A percentile compares a stretch with the other conserved stretches of the same genome.
Conservation (phyloP, 2,113 vertebrate genomes). For the Hyperoodon ampullatus region DNA sequence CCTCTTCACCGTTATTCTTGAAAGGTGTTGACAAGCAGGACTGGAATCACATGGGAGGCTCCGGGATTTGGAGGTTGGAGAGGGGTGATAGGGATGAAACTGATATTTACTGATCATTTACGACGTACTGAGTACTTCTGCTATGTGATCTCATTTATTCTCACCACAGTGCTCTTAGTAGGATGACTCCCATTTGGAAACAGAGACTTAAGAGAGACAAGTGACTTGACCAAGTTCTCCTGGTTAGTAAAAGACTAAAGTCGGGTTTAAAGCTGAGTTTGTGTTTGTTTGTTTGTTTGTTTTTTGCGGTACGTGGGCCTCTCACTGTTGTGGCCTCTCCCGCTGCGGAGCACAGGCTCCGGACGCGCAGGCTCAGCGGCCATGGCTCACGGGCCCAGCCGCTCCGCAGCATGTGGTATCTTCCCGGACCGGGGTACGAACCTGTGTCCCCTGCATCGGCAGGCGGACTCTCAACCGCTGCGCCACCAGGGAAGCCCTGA, state of each 20-base stretch:
- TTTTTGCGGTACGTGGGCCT: no score
- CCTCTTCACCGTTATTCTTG: constrained; percentile 58
- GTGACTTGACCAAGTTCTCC: background rate
- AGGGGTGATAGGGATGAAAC: background rate
- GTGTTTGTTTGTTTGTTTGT: no score
- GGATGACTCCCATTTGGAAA: background rate
- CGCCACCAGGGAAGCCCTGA: no score
- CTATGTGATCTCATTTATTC: background rate
- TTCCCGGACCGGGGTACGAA: no score
- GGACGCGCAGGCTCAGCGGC: no score
- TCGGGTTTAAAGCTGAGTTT: background rate
- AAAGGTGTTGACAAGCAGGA: constrained; percentile 71
- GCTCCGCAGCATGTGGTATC: no score
- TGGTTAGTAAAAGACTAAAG: background rate
- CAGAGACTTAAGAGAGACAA: background rate
- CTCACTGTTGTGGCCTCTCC: no score
- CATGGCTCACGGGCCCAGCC: no score
- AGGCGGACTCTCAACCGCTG: no score
- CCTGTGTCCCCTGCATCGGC: no score
- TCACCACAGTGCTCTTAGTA: background rate
- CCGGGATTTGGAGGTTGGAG: constrained; percentile 63
- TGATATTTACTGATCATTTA: background rate
- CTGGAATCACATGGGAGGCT: background rate
- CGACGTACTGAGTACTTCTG: background rate
- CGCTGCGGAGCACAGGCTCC: no score